Base-by-base conservation (phyloP, 1,140 invertebrate species). In the Aradophagus sp. region DNA sequence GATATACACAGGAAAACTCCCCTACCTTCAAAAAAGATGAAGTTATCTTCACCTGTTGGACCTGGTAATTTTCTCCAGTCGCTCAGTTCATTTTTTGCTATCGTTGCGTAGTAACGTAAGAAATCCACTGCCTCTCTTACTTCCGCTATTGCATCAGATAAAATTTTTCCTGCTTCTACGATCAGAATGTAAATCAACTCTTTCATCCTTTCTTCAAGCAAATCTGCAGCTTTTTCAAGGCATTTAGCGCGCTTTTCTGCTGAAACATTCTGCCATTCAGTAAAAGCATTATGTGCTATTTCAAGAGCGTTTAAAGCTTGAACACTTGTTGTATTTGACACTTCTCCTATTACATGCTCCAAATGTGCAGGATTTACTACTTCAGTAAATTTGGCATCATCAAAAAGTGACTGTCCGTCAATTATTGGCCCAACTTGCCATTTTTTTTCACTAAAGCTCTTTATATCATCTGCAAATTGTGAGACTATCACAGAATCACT, bases 271-370 rank as follows among this genome's bases (percentile, higher is more conserved):
- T 48, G 45, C 45, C 45, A 48, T 26, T 48, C 19, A 48, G 45
- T 48, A 48, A 48, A 48, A 48, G 45, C 45, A 48, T 36, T 48
- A 48, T 48, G 45, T 48, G 45, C 47, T 29, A 52, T 52, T 38
- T 52, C 47, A 52, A 48, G 45, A 48, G 45, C 45, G 45, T 48
- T 48, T 35, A 48, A 48, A 48, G 17, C 45, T 48, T 48, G 45
- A 48, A 11, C 45, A 36, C 45, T 48, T 48, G 45, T 48, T 48
- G 45, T 23, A 48, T 36, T 48, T 48, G 32, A 48, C 42, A 45
- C 42, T 45, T 45, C 42, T 45, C 42, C 42, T 17, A 45, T 45
- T 45, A 45, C 42, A 45, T 45, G 16, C 19, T 45, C 42, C 10
- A 45, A 45, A 45, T 45, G 42, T 32, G 42, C 42, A 45, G 42